Evolutionary conservation across 2,888 invertebrate genomes (phyloP).

Genomic region (Conchocele bisecta): DNA sequence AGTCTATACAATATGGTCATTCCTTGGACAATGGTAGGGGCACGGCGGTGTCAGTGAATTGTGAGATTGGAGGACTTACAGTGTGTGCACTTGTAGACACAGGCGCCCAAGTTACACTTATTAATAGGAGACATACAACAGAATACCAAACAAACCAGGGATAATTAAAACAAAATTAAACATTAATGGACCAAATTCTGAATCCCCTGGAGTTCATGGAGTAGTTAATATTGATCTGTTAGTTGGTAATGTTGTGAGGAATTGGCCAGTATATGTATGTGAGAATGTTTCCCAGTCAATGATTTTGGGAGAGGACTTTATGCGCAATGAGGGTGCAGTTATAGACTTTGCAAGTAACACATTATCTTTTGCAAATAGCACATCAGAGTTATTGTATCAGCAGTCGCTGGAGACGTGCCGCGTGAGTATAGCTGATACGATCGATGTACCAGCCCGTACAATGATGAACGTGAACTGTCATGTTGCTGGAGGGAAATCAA

Average conservation of each 20-base stretch:
- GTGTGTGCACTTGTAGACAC: not conserved
- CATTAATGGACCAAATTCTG: not conserved
- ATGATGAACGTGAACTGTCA: slow-evolving; percentile 10
- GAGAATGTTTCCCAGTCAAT: slow-evolving; percentile 1
- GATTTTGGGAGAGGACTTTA: slow-evolving; percentile 10
- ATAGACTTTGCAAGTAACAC: slow-evolving; percentile 10
- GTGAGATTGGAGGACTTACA: not conserved
- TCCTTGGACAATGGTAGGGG: slow-evolving; percentile 4
- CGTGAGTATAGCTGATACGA: not conserved
- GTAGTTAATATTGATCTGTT: not conserved
- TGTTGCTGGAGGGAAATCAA: slow-evolving; percentile 2
- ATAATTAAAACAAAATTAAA: not conserved
- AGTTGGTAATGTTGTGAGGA: not conserved
- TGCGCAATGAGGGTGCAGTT: slow-evolving; percentile 1
- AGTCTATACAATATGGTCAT: slow-evolving; percentile 5
- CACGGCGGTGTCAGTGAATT: not conserved
- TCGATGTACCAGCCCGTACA: not conserved
- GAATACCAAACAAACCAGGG: too few species aligned
- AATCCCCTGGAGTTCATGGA: slow-evolving; percentile 1
- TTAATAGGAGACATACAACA: too few species aligned
- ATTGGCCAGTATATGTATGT: slow-evolving; percentile 7
- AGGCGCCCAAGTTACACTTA: slow-evolving; percentile 2
- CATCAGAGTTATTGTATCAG: not conserved
- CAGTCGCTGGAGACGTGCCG: slow-evolving; percentile 1
- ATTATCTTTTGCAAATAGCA: not conserved